Evolutionary conservation across 1,140 invertebrate genomes (phyloP).

Genomic region (Drosophila paulistorum): DNA sequence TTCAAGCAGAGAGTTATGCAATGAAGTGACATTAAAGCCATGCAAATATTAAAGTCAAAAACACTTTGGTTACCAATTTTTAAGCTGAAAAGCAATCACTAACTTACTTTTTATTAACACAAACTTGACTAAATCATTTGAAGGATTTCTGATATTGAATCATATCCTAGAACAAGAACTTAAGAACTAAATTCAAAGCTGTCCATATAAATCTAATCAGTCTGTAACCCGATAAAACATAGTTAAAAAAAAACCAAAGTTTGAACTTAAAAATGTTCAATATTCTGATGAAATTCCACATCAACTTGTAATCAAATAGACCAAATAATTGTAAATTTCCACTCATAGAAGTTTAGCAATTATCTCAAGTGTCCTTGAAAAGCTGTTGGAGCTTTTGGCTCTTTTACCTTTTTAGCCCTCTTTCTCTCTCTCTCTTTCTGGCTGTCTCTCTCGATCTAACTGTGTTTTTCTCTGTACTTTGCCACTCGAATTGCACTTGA

Average conservation of each 20-base stretch:
- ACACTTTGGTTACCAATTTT: not conserved
- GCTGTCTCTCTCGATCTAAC: not conserved
- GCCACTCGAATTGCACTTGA: constrained; percentile 47
- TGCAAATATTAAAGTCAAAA: not conserved
- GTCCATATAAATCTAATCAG: no score
- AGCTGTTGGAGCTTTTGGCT: constrained; percentile 27
- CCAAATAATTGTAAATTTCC: constrained; percentile 28
- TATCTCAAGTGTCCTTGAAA: constrained; percentile 41
- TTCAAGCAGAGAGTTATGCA: constrained; percentile 1
- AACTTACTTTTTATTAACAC: no score
- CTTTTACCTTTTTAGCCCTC: constrained; percentile 12
- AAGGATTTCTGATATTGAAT: no score
- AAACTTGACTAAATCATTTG: no score
- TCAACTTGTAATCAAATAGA: constrained; percentile 12
- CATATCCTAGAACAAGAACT: no score
- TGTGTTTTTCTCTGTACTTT: not conserved
- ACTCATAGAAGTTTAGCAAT: constrained; percentile 42
- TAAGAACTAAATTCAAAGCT: no score
- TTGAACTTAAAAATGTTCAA: not conserved
- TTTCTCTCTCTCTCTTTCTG: not conserved
- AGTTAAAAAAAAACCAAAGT: no score
- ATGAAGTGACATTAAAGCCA: constrained; percentile 3
- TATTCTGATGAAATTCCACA: constrained; percentile 4
- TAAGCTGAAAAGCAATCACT: no score
- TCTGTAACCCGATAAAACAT: no score